Conservation (phyloP, 2,888 invertebrate genomes). For the Disparrhopalites patrizii region DNA sequence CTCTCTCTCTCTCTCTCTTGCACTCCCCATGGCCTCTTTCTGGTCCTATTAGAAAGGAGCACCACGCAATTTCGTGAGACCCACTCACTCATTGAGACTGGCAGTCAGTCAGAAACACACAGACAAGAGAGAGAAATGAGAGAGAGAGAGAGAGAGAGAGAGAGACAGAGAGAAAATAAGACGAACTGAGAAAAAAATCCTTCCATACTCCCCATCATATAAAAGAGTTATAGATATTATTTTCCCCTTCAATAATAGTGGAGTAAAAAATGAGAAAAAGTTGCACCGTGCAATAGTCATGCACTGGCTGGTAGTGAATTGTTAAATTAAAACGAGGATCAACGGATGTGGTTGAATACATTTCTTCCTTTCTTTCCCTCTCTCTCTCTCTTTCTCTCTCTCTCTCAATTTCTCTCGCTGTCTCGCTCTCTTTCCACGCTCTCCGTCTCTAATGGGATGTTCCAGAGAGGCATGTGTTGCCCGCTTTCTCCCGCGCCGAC, state of each 20-base stretch:
- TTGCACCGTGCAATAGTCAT: no score
- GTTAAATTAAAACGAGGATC: constrained; percentile 6
- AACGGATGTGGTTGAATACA: neutral
- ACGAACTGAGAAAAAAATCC: no score
- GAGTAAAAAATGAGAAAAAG: neutral
- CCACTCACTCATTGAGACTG: neutral
- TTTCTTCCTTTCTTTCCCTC: neutral
- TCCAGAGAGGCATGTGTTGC: no score
- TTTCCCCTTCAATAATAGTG: no score
- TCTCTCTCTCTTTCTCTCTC: neutral
- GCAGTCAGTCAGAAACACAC: neutral
- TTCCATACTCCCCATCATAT: no score
- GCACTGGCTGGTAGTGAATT: no score
- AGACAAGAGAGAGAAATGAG: neutral
- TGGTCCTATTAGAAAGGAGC: no score
- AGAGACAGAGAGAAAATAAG: constrained; percentile 4
- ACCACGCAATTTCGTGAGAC: neutral
- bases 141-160: constrained; percentile 3
- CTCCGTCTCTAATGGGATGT: no score
- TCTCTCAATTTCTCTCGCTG: neutral
- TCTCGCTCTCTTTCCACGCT: neutral
- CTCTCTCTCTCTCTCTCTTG: neutral
- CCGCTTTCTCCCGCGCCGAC: no score
- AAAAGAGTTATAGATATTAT: no score
- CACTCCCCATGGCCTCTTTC: neutral